phyloP scores from a whole-genome alignment of 2,113 vertebrate species.

The Scomber colias region DNA sequence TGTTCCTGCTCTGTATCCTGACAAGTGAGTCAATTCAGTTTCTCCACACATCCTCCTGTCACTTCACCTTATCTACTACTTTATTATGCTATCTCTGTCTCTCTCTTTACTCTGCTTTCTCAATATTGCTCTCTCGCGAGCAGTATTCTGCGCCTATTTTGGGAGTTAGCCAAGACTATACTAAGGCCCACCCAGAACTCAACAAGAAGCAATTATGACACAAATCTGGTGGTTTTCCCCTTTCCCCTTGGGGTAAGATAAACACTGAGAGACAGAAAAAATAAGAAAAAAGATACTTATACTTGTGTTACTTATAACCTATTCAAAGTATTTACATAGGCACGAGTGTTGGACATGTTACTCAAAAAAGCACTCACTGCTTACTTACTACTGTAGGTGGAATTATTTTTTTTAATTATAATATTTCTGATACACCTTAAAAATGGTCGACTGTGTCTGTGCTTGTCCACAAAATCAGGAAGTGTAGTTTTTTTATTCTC shows the following conservation, averaged over 20 bases:
- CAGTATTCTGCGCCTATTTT: neutral
- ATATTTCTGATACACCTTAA: neutral
- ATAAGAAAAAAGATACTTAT: neutral
- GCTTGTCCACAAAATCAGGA: neutral
- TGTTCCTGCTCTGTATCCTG: slow-evolving; percentile 98
- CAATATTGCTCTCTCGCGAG: too few relatives aligned
- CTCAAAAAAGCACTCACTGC: neutral
- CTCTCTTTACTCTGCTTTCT: neutral
- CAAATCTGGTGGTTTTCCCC: slow-evolving; percentile 35
- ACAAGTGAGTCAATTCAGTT: slow-evolving; percentile 90
- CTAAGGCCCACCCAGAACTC: slow-evolving; percentile 31
- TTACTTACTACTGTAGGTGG: neutral
- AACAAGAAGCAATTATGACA: slow-evolving; percentile 35
- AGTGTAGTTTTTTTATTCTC: neutral
- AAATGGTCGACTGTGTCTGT: neutral
- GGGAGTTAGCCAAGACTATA: neutral
- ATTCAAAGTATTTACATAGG: slow-evolving; percentile 13
- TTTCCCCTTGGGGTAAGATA: slow-evolving; percentile 15
- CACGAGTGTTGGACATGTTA: slow-evolving; percentile 12
- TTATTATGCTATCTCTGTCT: neutral
- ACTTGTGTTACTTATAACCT: neutral
- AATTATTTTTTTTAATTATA: neutral
- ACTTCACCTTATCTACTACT: neutral
- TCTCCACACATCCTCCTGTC: slow-evolving; percentile 16
- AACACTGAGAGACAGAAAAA: slow-evolving; percentile 3